Conservation (phyloP, 2,888 invertebrate species). For the Hydropsyche betteni region DNA sequence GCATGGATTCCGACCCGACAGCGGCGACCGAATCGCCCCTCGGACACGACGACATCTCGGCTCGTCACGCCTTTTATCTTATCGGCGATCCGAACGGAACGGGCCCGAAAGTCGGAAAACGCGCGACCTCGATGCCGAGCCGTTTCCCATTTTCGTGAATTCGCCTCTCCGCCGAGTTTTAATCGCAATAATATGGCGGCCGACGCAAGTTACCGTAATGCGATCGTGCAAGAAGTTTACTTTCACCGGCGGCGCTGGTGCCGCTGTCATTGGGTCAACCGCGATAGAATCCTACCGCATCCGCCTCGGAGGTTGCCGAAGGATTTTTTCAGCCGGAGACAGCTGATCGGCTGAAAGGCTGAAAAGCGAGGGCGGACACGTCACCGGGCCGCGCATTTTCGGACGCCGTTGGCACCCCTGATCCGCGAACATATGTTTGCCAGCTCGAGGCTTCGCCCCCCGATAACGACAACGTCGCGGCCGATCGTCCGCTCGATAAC, state of each 20-base stretch:
- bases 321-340: background rate
- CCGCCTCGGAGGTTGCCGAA: conserved; percentile 10
- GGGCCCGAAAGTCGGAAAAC: conserved; percentile 8
- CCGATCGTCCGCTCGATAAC: background rate
- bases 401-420: conserved; percentile 4
- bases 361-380: background rate
- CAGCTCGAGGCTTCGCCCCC: background rate
- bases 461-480: background rate
- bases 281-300: conserved; percentile 32
- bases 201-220: conserved; percentile 36
- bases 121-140: background rate
- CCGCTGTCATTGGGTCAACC: conserved; percentile 34
- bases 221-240: conserved; percentile 42
- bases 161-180: conserved; percentile 2
- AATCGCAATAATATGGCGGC: conserved; percentile 30
- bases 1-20: too few relatives aligned
- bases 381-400: too few relatives aligned
- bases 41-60: too few relatives aligned
- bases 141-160: background rate
- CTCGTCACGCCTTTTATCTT: too few relatives aligned
- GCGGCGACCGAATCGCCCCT: too few relatives aligned
- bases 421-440: conserved; percentile 13
- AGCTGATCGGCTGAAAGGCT: background rate
- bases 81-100: background rate
- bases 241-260: conserved; percentile 33